Conservation (phyloP, 2,113 vertebrate species). For the Strigops habroptila region DNA sequence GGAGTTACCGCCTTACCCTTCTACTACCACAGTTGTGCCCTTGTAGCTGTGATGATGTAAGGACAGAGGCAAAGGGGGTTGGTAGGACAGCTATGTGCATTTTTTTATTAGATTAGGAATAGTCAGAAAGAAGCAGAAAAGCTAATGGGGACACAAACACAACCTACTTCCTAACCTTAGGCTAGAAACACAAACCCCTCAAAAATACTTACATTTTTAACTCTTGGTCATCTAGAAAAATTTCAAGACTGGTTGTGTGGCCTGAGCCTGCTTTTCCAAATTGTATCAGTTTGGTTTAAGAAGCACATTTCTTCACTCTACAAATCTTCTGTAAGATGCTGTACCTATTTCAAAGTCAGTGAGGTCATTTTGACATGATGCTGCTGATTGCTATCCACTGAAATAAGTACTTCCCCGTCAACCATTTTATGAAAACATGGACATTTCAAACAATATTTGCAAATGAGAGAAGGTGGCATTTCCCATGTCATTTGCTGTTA, state of each 20-base stretch:
- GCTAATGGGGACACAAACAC: not conserved
- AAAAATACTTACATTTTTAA: not conserved
- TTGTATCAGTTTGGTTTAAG: not conserved
- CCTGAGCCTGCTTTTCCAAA: not conserved
- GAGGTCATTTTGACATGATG: not conserved
- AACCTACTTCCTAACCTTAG: not conserved
- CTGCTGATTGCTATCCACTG: not conserved
- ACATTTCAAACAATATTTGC: not conserved
- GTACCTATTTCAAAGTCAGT: not conserved
- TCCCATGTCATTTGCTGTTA: not conserved
- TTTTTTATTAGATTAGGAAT: not conserved
- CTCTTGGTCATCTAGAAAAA: not conserved
- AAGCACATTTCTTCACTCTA: not conserved
- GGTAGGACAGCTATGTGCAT: rapidly evolving
- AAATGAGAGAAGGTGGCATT: not conserved
- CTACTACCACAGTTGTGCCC: not conserved
- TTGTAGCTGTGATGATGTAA: not conserved
- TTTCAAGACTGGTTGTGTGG: not conserved
- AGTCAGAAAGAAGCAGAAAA: not conserved
- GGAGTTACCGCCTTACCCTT: not conserved
- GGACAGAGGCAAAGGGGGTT: not conserved
- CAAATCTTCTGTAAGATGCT: not conserved
- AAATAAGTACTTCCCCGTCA: not conserved
- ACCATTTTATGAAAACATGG: not conserved
- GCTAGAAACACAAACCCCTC: not conserved